phyloP scores from a whole-genome alignment of 1,140 invertebrate species.

The Bombus impatiens region DNA sequence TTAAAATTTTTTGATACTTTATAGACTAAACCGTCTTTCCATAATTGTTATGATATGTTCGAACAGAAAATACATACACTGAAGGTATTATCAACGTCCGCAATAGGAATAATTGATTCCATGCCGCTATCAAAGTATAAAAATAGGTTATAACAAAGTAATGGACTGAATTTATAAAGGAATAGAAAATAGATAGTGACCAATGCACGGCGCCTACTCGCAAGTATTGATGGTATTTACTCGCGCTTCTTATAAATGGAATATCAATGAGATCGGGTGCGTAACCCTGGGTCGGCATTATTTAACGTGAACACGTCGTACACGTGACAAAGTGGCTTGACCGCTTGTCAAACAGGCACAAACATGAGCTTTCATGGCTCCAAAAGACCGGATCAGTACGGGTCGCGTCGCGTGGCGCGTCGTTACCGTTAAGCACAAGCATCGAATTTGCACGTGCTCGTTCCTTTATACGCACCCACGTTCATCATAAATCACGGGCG shows the following conservation, averaged over 20 bases:
- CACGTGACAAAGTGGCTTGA: slow-evolving; percentile 57
- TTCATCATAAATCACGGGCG: slow-evolving; percentile 34
- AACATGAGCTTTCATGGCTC: slow-evolving; percentile 50
- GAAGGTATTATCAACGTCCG: background rate
- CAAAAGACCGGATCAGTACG: slow-evolving; percentile 50
- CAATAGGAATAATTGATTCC: background rate
- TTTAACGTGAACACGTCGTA: slow-evolving; percentile 61
- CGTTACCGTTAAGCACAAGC: slow-evolving; percentile 58
- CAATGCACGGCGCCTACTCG: slow-evolving; percentile 15
- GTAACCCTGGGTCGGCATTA: slow-evolving; percentile 63
- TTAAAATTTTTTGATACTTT: background rate
- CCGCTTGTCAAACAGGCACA: slow-evolving; percentile 57
- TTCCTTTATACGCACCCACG: slow-evolving; percentile 27
- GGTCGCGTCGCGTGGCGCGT: slow-evolving; percentile 53
- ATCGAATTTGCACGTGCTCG: slow-evolving; percentile 53
- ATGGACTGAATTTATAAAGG: slow-evolving; percentile 3
- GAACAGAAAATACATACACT: background rate
- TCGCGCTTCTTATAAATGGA: slow-evolving; percentile 50
- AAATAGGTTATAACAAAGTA: background rate
- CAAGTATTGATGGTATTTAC: slow-evolving; percentile 38
- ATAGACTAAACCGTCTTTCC: background rate
- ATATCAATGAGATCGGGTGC: slow-evolving; percentile 57
- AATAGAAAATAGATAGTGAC: slow-evolving; percentile 31
- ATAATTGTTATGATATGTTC: background rate
- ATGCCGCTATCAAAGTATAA: background rate